These are phyloP conservation scores for Molossus molossus DNA, from an alignment of 2,797 vertebrate genomes.

Conservation along the genomic window DNA sequence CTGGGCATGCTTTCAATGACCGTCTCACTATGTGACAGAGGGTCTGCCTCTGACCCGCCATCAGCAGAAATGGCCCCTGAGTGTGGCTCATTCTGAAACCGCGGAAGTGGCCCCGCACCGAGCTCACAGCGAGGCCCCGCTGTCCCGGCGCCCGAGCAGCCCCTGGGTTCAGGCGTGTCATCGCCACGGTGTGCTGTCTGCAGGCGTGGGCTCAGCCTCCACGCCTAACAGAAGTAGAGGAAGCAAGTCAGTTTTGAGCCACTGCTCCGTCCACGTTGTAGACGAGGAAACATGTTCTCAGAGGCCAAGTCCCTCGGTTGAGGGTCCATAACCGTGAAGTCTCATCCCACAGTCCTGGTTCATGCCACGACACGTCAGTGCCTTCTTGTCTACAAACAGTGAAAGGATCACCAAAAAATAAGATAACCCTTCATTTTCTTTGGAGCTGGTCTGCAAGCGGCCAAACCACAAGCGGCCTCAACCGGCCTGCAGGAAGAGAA, in stretches of 20 bases:
- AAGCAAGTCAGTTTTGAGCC: neutral
- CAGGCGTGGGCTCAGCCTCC: neutral
- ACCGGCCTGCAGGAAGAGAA: neutral
- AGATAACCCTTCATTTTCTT: neutral
- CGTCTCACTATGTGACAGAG: neutral
- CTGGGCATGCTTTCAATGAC: neutral
- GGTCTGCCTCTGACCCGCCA: neutral
- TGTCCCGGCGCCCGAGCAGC: neutral
- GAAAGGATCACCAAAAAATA: neutral
- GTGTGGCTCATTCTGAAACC: neutral
- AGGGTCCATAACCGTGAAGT: no score
- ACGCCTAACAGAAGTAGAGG: neutral
- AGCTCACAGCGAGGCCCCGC: neutral
- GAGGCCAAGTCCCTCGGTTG: neutral
- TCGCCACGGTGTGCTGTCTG: neutral
- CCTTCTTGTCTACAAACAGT: neutral
- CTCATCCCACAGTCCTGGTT: neutral
- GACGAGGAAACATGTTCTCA: neutral
- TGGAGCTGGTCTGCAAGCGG: slow-evolving; percentile 21
- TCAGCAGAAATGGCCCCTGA: neutral
- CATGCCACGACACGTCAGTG: neutral
- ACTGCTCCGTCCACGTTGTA: accelerated
- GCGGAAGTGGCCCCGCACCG: neutral
- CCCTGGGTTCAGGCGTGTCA: accelerated
- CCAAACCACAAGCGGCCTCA: neutral